Conservation (phyloP, 2,888 invertebrate genomes). For the Nebria brevicollis region DNA sequence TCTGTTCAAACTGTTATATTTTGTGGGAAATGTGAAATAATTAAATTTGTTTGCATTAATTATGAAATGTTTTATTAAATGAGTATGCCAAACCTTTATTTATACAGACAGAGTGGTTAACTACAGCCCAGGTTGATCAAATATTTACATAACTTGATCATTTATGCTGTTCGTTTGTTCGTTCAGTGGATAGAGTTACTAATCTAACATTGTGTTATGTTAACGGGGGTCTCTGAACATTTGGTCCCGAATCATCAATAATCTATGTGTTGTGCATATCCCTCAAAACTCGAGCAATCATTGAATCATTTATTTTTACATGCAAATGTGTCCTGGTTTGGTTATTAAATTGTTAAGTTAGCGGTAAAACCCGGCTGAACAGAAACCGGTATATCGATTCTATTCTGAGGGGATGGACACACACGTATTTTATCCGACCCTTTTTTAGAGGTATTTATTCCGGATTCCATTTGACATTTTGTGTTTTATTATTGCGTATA, state of each 20-base stretch:
- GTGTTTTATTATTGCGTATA: too few species aligned
- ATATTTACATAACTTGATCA: neutral
- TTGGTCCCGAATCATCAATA: too few species aligned
- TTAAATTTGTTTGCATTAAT: too few species aligned
- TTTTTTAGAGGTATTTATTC: too few species aligned
- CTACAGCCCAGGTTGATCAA: neutral
- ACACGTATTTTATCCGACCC: too few species aligned
- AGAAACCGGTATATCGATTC: neutral
- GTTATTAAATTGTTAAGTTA: slow-evolving; percentile 1
- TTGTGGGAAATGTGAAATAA: too few species aligned
- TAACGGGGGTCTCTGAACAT: too few species aligned
- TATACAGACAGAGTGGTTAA: neutral
- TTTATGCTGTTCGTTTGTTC: neutral
- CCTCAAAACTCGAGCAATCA: neutral
- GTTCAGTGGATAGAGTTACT: neutral
- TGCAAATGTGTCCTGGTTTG: neutral
- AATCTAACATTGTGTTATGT: neutral
- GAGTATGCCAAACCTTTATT: neutral
- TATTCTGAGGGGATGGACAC: too few species aligned
- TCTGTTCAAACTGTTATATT: too few species aligned
- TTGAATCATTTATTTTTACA: neutral
- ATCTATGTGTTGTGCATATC: too few species aligned
- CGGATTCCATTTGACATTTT: too few species aligned
- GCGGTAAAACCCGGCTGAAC: neutral
- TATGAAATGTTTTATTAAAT: neutral